Base-by-base conservation (phyloP, 2,888 invertebrate genomes). In the Tipula vernalis region DNA sequence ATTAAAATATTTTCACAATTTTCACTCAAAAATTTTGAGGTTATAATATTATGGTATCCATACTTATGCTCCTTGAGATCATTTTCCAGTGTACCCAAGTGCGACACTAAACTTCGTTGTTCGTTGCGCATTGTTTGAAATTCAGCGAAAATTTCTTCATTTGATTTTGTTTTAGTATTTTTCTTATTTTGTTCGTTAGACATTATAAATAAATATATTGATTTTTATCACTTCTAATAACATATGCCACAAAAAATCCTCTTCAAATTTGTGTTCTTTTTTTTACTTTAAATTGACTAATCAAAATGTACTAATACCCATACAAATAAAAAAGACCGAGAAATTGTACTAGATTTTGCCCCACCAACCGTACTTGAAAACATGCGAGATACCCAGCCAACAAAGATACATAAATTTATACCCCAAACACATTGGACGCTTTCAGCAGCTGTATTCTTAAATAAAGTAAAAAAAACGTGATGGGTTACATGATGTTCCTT, bases 21-120 rank as follows among this genome's bases (percentile, higher is more conserved):
- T 71, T 28, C 71, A 71, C 10, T 71, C 10, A 71, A 51, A 47
- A 71, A 18, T n/a, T 44, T 87, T 90, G 89, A 89, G 88, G 90
- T 88, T 87, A 86, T 86, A 6, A 84, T 42, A 28, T n/a, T n/a
- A n/a, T n/a, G 39, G 36, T 28, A 13, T 86, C 87, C 93, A 93
- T 93, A 99, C 98, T 97, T 98, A 93, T 99, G 98, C 92, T 99
- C 99, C 91, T 97, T 98, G 88, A 97, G 93, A 91, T 99, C 99
- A 93, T 96, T 94, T 93, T 98, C 98, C 89, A 99, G 93, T 92
- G 99, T 98, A 0, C 96, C 95, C 88, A 98, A 94, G 93, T 98
- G 98, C 89, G 94, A 95, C 41, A 96, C 96, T 89, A 98, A 92
- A 89, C 94, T 94, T 89, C 98, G 93, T 92, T 99, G 99, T 90